These are phyloP conservation scores for Elanus axillaris DNA, from an alignment of 2,113 vertebrate species.

Conservation along the genomic window DNA sequence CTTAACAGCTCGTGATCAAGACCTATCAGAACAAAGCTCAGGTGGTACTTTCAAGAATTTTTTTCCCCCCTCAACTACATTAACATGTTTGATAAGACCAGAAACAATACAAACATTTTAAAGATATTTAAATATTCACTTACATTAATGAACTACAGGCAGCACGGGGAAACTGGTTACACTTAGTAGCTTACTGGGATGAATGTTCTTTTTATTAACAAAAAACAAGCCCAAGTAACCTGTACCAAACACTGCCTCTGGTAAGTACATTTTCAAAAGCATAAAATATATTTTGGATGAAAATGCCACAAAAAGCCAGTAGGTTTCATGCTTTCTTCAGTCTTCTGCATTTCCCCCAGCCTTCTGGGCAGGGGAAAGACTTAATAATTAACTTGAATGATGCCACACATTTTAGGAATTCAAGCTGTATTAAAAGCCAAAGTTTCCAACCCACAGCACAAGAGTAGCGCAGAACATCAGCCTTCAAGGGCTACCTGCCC, in stretches of 20 bases:
- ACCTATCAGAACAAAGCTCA: background rate
- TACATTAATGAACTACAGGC: background rate
- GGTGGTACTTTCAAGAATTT: background rate
- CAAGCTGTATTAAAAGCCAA: background rate
- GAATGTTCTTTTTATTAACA: background rate
- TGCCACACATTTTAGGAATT: background rate
- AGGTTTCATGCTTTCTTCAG: background rate
- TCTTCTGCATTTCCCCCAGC: background rate
- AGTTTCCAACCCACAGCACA: background rate
- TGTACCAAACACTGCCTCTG: background rate
- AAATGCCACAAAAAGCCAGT: background rate
- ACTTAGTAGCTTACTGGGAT: background rate
- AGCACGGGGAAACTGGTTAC: background rate
- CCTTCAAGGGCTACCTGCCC: background rate
- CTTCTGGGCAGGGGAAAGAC: background rate
- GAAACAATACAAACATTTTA: background rate
- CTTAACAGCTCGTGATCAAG: background rate
- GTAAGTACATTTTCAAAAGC: background rate
- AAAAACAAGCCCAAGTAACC: background rate
- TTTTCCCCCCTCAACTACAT: too few relatives aligned
- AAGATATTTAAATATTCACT: background rate
- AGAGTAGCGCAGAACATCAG: background rate
- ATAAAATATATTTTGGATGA: background rate
- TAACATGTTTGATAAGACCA: rapidly evolving
- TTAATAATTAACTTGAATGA: background rate